Conservation (phyloP, 2,888 invertebrate genomes). For the Labia minor region DNA sequence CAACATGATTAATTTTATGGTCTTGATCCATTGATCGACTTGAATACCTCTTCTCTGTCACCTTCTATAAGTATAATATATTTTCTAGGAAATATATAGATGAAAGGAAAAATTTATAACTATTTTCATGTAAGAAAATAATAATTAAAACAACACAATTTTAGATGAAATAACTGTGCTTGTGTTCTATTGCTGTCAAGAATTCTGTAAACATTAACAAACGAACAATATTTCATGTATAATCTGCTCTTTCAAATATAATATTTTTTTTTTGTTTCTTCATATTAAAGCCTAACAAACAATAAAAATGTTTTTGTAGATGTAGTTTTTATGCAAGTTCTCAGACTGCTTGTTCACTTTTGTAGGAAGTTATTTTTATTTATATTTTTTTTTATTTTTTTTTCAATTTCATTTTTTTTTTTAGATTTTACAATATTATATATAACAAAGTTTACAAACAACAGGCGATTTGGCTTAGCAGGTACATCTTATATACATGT, state of each 20-base stretch:
- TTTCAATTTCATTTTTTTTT: too few species aligned
- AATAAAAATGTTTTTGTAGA: background rate
- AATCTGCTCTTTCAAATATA: background rate
- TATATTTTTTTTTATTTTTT: too few species aligned
- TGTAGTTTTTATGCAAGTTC: background rate
- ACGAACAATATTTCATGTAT: conserved; percentile 4
- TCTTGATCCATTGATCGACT: too few species aligned
- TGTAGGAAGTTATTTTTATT: background rate
- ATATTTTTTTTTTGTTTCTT: background rate
- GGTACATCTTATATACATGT: conserved; percentile 13
- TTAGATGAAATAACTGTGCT: conserved; percentile 8
- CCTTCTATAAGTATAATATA: too few species aligned
- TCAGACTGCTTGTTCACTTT: background rate
- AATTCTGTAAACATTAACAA: conserved; percentile 3
- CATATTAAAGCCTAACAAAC: conserved; percentile 8
- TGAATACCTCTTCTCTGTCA: too few species aligned
- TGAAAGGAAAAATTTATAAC: too few species aligned
- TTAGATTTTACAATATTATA: too few species aligned
- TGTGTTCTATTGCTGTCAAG: conserved; percentile 1
- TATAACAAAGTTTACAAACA: conserved; percentile 13
- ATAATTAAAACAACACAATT: background rate
- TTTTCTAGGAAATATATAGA: too few species aligned
- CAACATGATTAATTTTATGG: too few species aligned
- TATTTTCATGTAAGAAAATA: too few species aligned
- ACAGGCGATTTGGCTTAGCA: conserved; percentile 13